A percentile compares a stretch with the other conserved stretches of the same genome.
These are phyloP conservation scores for Danio rerio DNA, from an alignment of 2,113 vertebrate genomes.

Conservation along the genomic window GRCz12tu NC_133199.1:24695001-24695500, in stretches of 20 bases:
- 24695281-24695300: constrained; percentile 26
- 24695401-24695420: constrained; percentile 15
- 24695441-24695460: constrained; percentile 14
- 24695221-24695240: constrained; percentile 26
- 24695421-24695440: constrained; percentile 7
- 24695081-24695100: neutral
- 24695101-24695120: constrained; percentile 24
- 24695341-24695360: neutral
- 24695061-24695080: neutral
- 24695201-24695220: constrained; percentile 19
- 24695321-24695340: neutral
- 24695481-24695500: constrained; percentile 7
- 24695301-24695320: neutral
- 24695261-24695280: neutral
- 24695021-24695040: neutral
- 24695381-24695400: neutral
- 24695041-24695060: constrained; percentile 4
- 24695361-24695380: too few species aligned
- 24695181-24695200: constrained; percentile 7
- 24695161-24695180: constrained; percentile 19
- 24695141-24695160: neutral
- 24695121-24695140: constrained; percentile 29
- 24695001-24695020: neutral
- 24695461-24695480: neutral
- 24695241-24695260: constrained; percentile 14